These are phyloP conservation scores for Oppia nitens DNA, from an alignment of 1,140 invertebrate species.

Conservation along the genomic window DNA sequence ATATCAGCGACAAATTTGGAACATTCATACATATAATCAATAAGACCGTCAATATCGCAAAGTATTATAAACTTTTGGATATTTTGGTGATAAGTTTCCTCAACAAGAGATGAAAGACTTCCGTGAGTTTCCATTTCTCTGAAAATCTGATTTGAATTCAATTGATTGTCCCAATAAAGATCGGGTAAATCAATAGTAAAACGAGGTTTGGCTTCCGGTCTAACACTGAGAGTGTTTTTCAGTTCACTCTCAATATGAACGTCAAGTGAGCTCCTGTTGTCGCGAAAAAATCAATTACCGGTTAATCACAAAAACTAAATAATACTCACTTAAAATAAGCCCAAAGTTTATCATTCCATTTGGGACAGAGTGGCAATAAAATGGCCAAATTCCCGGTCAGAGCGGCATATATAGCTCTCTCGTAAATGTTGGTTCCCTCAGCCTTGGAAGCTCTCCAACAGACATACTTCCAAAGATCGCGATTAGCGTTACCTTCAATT, in stretches of 20 bases:
- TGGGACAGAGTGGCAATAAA: constrained; percentile 49
- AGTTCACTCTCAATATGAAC: constrained; percentile 59
- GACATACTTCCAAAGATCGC: constrained; percentile 78
- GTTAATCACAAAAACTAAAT: neutral
- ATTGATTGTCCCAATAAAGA: constrained; percentile 59
- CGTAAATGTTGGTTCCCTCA: constrained; percentile 29
- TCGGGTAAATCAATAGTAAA: constrained; percentile 40
- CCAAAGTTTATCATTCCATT: constrained; percentile 82
- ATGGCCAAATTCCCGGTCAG: constrained; percentile 65
- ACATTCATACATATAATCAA: constrained; percentile 17
- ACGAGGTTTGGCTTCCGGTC: constrained; percentile 22
- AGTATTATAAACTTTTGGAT: constrained; percentile 62
- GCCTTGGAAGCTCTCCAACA: constrained; percentile 53
- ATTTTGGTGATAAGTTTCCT: constrained; percentile 40
- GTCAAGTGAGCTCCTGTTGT: constrained; percentile 63
- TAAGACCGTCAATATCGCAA: constrained; percentile 39
- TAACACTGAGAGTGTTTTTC: constrained; percentile 29
- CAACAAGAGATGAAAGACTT: constrained; percentile 15
- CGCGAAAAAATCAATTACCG: constrained; percentile 21
- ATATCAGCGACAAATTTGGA: constrained; percentile 1
- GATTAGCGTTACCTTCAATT: constrained; percentile 61
- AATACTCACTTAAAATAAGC: constrained; percentile 31
- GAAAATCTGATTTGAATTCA: constrained; percentile 22
- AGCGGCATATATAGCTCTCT: constrained; percentile 46
- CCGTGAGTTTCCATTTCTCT: constrained; percentile 5